A percentile compares a stretch with the other conserved stretches of the same genome.
Evolutionary conservation across 1,140 invertebrate genomes (phyloP).

Genomic region (Diabrotica undecimpunctata): DNA sequence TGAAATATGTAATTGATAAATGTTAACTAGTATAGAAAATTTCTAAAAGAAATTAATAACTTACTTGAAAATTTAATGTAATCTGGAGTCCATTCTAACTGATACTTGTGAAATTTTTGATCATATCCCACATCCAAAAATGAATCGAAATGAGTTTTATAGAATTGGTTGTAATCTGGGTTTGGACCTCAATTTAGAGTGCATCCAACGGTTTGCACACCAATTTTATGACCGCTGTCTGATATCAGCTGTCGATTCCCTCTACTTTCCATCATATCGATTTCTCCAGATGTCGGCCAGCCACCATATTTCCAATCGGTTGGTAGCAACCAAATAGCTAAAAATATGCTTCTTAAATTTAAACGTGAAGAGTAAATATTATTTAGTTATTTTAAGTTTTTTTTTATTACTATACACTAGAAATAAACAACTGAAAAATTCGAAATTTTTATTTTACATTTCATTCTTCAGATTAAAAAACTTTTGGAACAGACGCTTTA

Average conservation of each 20-base stretch:
- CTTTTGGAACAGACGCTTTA: too few species aligned
- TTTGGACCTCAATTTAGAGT: constrained; percentile 64
- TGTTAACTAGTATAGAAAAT: too few species aligned
- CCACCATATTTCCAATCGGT: constrained; percentile 54
- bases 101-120: constrained; percentile 50
- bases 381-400: too few species aligned
- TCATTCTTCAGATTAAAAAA: too few species aligned
- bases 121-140: constrained; percentile 49
- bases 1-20: too few species aligned
- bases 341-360: not conserved
- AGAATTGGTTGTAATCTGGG: constrained; percentile 53
- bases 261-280: constrained; percentile 56
- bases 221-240: constrained; percentile 53
- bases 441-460: too few species aligned
- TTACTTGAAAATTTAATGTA: constrained; percentile 17
- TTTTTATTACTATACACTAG: too few species aligned
- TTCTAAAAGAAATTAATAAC: too few species aligned
- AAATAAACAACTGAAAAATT: too few species aligned
- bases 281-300: constrained; percentile 56
- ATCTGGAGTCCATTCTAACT: constrained; percentile 51
- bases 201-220: constrained; percentile 54
- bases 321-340: constrained; percentile 60
- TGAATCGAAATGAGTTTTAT: constrained; percentile 50
- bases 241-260: constrained; percentile 53
- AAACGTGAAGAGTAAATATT: too few species aligned